These are phyloP conservation scores for Poecilia picta DNA, from an alignment of 2,797 vertebrate genomes.

Conservation along the genomic window DNA sequence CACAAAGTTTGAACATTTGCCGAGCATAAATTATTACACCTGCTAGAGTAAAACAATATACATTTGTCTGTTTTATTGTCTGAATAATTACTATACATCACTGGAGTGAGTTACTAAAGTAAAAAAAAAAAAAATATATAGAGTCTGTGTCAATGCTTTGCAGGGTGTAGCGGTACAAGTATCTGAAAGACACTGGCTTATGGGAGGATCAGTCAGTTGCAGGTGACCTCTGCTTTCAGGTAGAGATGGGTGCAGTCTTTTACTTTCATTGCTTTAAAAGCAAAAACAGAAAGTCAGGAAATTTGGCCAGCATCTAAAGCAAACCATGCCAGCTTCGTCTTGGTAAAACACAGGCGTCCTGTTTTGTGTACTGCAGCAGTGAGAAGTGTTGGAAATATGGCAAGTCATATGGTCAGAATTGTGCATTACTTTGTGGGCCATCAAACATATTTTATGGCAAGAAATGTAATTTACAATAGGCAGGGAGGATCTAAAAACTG, in stretches of 20 bases:
- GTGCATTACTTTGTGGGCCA: not conserved
- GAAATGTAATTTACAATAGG: not conserved
- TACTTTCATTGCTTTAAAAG: not conserved
- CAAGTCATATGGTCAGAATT: not conserved
- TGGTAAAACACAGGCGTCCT: not conserved
- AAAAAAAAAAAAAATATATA: not conserved
- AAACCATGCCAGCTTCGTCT: not conserved
- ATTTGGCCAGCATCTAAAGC: not conserved
- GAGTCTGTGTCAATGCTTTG: conserved; percentile 20
- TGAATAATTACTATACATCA: conserved; percentile 19
- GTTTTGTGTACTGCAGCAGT: not conserved
- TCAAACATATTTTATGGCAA: not conserved
- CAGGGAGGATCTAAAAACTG: not conserved
- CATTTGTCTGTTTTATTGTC: conserved; percentile 39
- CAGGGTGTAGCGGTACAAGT: not conserved
- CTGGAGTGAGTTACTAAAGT: conserved; percentile 13
- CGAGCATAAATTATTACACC: conserved; percentile 50
- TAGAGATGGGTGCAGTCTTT: not conserved
- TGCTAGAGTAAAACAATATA: conserved; percentile 32
- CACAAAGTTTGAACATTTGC: conserved; percentile 24
- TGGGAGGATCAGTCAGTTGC: not conserved
- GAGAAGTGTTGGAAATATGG: not conserved
- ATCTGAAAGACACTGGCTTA: not conserved
- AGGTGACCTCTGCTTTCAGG: not conserved
- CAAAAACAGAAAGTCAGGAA: not conserved